Conservation (phyloP, 2,113 vertebrate genomes). For the Bombycilla garrulus region DNA sequence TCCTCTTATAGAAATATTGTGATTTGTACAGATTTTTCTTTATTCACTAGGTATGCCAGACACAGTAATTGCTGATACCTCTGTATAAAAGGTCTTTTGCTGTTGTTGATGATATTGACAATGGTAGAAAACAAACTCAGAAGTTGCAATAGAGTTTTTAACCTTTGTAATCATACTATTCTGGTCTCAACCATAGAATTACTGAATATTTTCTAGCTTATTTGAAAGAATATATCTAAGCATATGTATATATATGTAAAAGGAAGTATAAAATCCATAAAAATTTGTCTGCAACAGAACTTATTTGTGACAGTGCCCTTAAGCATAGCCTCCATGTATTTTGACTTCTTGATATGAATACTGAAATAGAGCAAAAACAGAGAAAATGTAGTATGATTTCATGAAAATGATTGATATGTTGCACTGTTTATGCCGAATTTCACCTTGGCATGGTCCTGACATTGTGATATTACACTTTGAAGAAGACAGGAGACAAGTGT, state of each 20-base stretch:
- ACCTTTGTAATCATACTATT: not conserved
- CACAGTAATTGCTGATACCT: not conserved
- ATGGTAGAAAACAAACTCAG: not conserved
- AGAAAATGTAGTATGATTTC: not conserved
- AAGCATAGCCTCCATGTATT: not conserved
- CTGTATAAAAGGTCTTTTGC: not conserved
- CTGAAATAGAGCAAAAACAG: not conserved
- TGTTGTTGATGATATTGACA: not conserved
- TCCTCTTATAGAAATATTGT: not conserved
- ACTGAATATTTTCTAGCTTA: not conserved
- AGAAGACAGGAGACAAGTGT: not conserved
- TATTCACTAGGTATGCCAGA: not conserved
- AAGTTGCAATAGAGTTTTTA: not conserved
- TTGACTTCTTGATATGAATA: not conserved
- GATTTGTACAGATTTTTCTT: not conserved
- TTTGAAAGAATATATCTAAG: not conserved
- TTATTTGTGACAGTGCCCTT: not conserved
- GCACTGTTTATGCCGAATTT: not conserved
- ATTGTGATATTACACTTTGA: not conserved
- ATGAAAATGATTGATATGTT: not conserved
- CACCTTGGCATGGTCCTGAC: not conserved
- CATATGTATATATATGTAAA: rapidly evolving
- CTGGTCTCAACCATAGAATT: not conserved
- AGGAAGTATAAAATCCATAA: not conserved
- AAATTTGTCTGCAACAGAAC: not conserved